Conservation (phyloP, 2,113 vertebrate species). For the Cercopithecus mona region DNA sequence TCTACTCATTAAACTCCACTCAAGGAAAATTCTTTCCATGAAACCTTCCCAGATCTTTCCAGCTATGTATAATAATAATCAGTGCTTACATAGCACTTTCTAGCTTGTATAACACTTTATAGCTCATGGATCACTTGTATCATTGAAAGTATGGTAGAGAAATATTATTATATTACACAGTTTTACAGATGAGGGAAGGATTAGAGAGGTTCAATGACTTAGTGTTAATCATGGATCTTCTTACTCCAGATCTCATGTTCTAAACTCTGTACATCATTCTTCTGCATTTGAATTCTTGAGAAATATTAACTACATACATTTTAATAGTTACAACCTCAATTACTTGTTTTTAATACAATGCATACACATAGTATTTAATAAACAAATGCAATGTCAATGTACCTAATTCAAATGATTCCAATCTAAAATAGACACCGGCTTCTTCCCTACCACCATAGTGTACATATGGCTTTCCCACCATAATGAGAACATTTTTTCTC, state of each 20-base stretch:
- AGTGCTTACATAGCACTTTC: not conserved
- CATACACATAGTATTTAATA: not conserved
- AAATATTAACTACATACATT: not conserved
- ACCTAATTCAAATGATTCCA: not conserved
- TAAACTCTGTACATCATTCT: not conserved
- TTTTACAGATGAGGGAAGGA: not conserved
- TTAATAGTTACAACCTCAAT: not conserved
- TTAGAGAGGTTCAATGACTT: not conserved
- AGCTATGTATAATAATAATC: not conserved
- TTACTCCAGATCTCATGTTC: not conserved
- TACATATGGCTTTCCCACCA: not conserved
- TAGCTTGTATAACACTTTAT: not conserved
- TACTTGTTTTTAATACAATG: not conserved
- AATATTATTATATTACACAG: not conserved
- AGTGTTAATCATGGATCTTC: not conserved
- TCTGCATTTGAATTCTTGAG: constrained; percentile 13
- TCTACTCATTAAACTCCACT: not conserved
- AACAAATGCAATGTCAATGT: not conserved
- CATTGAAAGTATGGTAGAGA: not conserved
- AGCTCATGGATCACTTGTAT: not conserved
- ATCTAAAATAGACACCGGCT: not conserved
- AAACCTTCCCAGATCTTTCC: not conserved
- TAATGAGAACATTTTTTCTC: not conserved
- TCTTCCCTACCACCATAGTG: not conserved
- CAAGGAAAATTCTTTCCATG: not conserved